phyloP scores from a whole-genome alignment of 2,113 vertebrate genomes.

The Sceloporus undulatus region DNA sequence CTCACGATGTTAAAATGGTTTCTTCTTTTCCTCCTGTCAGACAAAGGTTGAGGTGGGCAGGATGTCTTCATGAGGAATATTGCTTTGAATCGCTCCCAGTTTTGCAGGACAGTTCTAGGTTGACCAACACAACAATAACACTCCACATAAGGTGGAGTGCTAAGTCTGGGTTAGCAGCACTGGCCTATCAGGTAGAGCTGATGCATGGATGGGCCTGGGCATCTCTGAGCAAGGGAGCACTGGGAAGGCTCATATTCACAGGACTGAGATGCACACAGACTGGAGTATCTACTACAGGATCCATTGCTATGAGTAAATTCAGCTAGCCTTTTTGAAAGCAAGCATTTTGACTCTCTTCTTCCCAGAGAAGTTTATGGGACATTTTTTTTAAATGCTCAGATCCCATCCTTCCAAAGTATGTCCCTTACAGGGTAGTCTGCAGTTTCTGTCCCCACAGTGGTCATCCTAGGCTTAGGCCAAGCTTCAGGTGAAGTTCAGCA shows the following conservation, averaged over 20 bases:
- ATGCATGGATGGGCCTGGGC: neutral
- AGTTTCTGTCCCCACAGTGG: no score
- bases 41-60: neutral
- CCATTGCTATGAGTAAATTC: neutral
- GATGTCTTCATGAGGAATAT: rapidly evolving
- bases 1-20: neutral
- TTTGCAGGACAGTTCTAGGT: neutral
- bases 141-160: rapidly evolving
- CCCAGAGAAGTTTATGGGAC: neutral
- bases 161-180: neutral
- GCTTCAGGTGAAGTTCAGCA: neutral
- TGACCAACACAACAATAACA: neutral
- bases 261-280: neutral
- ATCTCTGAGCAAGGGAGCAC: neutral
- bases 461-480: neutral
- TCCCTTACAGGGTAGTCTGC: neutral
- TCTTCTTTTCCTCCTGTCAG: neutral
- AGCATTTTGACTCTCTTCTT: neutral
- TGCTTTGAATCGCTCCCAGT: neutral
- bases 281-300: neutral
- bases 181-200: neutral
- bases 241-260: neutral
- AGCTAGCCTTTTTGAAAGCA: neutral
- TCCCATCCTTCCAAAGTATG: neutral
- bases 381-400: neutral